A percentile compares a stretch with the other conserved stretches of the same genome.
Conservation (phyloP, 2,113 vertebrate species). For the Mustelus asterias region DNA sequence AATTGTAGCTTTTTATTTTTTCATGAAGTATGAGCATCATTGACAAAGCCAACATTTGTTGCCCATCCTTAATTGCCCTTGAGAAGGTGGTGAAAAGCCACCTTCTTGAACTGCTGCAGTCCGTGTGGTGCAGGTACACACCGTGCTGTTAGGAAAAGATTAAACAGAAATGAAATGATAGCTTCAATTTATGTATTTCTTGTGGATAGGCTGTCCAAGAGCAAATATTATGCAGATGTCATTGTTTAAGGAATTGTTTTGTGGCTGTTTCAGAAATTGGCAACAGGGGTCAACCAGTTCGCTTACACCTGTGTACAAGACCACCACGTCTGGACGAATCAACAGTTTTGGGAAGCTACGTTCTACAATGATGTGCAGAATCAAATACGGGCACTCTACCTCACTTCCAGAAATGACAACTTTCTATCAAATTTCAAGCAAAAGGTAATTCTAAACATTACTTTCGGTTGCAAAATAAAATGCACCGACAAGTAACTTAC, state of each 20-base stretch:
- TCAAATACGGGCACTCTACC: constrained; percentile 87
- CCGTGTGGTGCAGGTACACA: not conserved
- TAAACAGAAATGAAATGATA: not conserved
- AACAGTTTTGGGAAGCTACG: constrained; percentile 95
- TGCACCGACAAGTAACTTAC: not conserved
- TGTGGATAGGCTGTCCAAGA: not conserved
- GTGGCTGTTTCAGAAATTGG: constrained; percentile 71
- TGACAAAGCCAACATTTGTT: not conserved
- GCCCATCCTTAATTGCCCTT: not conserved
- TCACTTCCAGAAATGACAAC: constrained; percentile 68
- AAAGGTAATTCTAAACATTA: constrained; percentile 58
- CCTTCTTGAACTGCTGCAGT: not conserved
- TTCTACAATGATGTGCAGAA: constrained; percentile 92
- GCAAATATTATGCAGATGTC: not conserved
- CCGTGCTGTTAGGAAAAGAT: not conserved
- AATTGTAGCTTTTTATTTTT: not conserved
- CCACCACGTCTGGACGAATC: constrained; percentile 91
- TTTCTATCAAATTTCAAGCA: constrained; percentile 54
- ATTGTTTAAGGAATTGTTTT: not conserved
- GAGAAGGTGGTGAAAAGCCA: not conserved
- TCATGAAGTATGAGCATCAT: not conserved
- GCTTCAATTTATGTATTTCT: too few relatives aligned
- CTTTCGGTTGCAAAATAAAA: not conserved
- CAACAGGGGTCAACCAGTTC: constrained; percentile 87
- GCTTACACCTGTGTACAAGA: constrained; percentile 96